Evolutionary conservation across 2,888 invertebrate species (phyloP), one percentile per base, ranked within the genome.

Genomic region (Drosophila mayaguana): DNA sequence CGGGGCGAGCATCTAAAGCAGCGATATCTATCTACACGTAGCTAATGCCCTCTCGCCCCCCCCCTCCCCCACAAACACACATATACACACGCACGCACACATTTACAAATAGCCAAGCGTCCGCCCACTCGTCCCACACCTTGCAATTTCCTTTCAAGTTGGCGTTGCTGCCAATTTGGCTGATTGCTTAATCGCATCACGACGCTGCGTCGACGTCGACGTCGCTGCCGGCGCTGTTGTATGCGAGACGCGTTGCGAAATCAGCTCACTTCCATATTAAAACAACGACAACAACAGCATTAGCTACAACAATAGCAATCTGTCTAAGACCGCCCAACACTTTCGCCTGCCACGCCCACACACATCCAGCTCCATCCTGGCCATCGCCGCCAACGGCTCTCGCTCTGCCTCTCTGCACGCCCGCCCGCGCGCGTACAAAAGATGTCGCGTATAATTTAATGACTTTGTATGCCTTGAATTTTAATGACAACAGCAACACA

Each of bases 381-480:
- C 54, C 51, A 20, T 40, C 9, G 54, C 50, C 46, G 42, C 53
- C 45, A 53, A 38, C 8, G 25, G 20, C 70, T 46, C 54, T 14
- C 20, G 34, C 32, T 12, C 11, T 20, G 4, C 2, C 46, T 5
- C 70, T 53, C 42, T 14, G 53, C 45, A 42, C 20, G 55, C 53
- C 50, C 46, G 48, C 61, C 48, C 48, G 54, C 57, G 53, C 65
- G 57, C 72, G 48, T 80, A 73, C 89, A 84, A 84, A 88, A 89
- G 84, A 81, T 90, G 87, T 86, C 86, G 87, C 84, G 81, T 87
- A 85, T 89, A 88, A 91, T 91, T 91, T 91, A 91, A 91, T 91
- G 91, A 90, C 85, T 91, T 91, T 89, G 83, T 91, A 91, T 91
- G 91, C 85, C 87, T 88, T 91, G 91, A 91, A 91, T 91, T 90